Conservation (phyloP, 2,888 invertebrate genomes). For the Myopa testacea region DNA sequence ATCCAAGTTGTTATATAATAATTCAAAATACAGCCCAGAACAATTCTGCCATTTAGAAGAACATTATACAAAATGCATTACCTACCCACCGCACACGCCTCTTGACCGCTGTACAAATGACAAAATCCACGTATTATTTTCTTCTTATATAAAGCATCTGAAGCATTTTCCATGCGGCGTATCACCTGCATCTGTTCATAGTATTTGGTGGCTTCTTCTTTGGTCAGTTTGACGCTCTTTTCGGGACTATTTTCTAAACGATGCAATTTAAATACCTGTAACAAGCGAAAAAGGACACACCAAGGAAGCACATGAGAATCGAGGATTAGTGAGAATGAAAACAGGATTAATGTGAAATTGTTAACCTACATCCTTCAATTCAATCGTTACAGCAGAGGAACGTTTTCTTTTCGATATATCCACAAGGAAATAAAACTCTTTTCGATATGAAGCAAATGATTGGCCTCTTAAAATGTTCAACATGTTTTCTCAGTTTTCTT, state of each 20-base stretch:
- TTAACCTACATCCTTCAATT: slow-evolving; percentile 43
- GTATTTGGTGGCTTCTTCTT: slow-evolving; percentile 83
- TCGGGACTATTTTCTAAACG: slow-evolving; percentile 86
- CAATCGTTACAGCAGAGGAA: slow-evolving; percentile 21
- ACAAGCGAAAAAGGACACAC: neutral
- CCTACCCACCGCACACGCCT: slow-evolving; percentile 71
- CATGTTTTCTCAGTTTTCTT: slow-evolving; percentile 5
- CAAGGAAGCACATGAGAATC: neutral
- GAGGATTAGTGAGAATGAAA: neutral
- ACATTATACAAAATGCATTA: slow-evolving; percentile 14
- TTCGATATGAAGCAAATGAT: neutral
- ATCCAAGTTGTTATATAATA: too few relatives aligned
- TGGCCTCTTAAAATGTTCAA: neutral
- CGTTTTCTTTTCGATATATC: neutral
- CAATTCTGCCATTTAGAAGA: neutral
- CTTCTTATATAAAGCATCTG: slow-evolving; percentile 94
- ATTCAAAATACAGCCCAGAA: too few relatives aligned
- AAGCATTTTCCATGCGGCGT: slow-evolving; percentile 90
- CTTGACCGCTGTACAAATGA: slow-evolving; percentile 92
- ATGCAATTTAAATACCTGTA: slow-evolving; percentile 81
- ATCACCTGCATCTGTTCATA: slow-evolving; percentile 84
- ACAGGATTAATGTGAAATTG: neutral
- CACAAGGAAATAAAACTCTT: neutral
- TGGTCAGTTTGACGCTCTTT: slow-evolving; percentile 76
- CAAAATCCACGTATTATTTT: slow-evolving; percentile 96